Percentiles rank a stretch among this genome's conserved stretches.
phyloP scores from a whole-genome alignment of 2,888 invertebrate genomes.

The Meteorus cinctellus region DNA sequence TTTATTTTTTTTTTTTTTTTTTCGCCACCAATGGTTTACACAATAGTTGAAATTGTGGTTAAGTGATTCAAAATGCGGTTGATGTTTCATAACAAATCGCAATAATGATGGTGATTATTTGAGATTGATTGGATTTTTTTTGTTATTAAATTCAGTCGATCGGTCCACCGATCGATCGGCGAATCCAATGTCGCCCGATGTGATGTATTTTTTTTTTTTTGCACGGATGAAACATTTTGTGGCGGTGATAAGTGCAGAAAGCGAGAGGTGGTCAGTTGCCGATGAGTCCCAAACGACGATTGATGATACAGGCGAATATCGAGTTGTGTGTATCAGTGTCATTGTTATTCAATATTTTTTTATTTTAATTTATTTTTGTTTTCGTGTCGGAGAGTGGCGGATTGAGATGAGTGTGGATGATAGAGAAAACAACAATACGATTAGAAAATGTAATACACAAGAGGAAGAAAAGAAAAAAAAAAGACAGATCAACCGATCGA shows the following conservation, averaged over 20 bases:
- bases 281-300: slow-evolving; percentile 66
- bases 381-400: slow-evolving; percentile 66
- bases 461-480: not conserved
- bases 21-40: slow-evolving; percentile 36
- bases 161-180: slow-evolving; percentile 64
- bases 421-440: slow-evolving; percentile 67
- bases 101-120: slow-evolving; percentile 37
- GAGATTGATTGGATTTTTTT: slow-evolving; percentile 31
- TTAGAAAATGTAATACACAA: slow-evolving; percentile 61
- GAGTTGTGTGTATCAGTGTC: slow-evolving; percentile 55
- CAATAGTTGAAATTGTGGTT: slow-evolving; percentile 40
- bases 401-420: slow-evolving; percentile 65
- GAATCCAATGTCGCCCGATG: slow-evolving; percentile 50
- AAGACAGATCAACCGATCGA: not conserved
- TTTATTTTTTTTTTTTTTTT: slow-evolving; percentile 21
- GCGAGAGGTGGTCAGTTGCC: slow-evolving; percentile 57
- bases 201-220: slow-evolving; percentile 24
- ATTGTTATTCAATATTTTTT: slow-evolving; percentile 32
- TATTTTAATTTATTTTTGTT: slow-evolving; percentile 54
- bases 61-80: slow-evolving; percentile 35
- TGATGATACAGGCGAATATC: slow-evolving; percentile 60
- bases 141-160: slow-evolving; percentile 50
- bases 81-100: slow-evolving; percentile 29
- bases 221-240: slow-evolving; percentile 37
- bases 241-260: slow-evolving; percentile 54